phyloP scores from a whole-genome alignment of 2,797 vertebrate genomes.

The Emydoidea blandingii region DNA sequence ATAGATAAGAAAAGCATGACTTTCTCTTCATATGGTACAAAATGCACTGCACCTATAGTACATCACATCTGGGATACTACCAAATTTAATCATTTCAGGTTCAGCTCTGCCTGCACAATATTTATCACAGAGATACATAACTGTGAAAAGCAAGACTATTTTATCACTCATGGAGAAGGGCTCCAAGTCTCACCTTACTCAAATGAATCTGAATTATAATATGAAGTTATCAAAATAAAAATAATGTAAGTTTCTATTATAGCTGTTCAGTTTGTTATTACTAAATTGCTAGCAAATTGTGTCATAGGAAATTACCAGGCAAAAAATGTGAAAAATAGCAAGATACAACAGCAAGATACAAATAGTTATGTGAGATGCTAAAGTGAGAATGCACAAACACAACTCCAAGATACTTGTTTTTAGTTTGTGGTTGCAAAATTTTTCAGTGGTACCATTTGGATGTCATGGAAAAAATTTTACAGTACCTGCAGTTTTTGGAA shows the following conservation, averaged over 20 bases:
- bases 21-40: not conserved
- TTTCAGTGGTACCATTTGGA: not conserved
- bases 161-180: not conserved
- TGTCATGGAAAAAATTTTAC: not conserved
- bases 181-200: not conserved
- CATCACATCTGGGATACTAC: not conserved
- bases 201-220: not conserved
- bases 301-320: not conserved
- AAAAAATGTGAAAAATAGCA: not conserved
- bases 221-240: not conserved
- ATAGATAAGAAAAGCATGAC: not conserved
- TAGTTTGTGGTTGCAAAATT: not conserved
- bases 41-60: not conserved
- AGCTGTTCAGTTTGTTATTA: not conserved
- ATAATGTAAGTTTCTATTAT: not conserved
- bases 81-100: not conserved
- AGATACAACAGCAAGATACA: not conserved
- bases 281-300: not conserved
- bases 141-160: not conserved
- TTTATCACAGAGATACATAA: not conserved
- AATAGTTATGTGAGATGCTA: not conserved
- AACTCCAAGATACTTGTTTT: not conserved
- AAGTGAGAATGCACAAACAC: not conserved
- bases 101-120: not conserved
- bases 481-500: slow-evolving; percentile 91